phyloP scores from a whole-genome alignment of 1,140 invertebrate genomes.

The Linepithema humile region DNA sequence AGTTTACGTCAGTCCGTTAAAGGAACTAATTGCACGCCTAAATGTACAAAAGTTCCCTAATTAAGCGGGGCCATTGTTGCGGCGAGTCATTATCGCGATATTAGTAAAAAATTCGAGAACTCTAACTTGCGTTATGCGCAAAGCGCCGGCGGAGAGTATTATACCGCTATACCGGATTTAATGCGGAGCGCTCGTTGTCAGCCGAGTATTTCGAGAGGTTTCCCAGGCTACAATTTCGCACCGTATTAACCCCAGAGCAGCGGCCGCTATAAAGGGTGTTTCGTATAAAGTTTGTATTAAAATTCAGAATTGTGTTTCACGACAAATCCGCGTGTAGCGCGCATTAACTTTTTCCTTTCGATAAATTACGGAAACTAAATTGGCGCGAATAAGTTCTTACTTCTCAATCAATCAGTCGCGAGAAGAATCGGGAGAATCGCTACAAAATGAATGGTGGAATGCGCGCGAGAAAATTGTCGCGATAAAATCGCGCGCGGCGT shows the following conservation, averaged over 20 bases:
- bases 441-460: too few relatives aligned
- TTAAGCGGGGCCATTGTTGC: constrained; percentile 31
- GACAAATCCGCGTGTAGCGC: not conserved
- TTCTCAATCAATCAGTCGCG: not conserved
- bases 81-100: constrained; percentile 46
- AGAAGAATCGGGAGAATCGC: not conserved
- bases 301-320: not conserved
- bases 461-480: too few relatives aligned
- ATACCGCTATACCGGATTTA: constrained; percentile 67
- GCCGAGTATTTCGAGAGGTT: constrained; percentile 59
- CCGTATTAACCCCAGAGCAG: constrained; percentile 64
- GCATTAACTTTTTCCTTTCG: not conserved
- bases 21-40: constrained; percentile 36
- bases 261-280: not conserved
- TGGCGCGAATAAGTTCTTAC: not conserved
- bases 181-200: constrained; percentile 55
- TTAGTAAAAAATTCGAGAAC: constrained; percentile 44
- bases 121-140: constrained; percentile 35
- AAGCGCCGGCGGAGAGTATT: constrained; percentile 36
- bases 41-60: constrained; percentile 46
- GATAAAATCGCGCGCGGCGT: too few relatives aligned
- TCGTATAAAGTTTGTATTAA: constrained; percentile 3
- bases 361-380: not conserved
- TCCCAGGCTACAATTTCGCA: constrained; percentile 68
- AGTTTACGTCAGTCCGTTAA: constrained; percentile 47